Base-by-base conservation (phyloP, 23 tunicate species). In the Clavelina lepadiformis region DNA sequence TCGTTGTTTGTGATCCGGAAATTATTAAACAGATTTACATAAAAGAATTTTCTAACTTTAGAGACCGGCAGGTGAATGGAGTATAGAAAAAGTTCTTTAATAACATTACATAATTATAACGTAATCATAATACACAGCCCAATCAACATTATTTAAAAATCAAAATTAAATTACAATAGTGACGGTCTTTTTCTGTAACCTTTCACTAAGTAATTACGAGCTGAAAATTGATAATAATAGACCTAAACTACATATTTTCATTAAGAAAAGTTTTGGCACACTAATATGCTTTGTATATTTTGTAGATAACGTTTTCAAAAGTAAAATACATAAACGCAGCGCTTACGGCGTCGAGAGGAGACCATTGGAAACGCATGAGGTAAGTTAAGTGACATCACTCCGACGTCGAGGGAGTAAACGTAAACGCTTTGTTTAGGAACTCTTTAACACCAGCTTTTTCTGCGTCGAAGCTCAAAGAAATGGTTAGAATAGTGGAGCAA, bases 311-410 rank as follows among this genome's bases (percentile, higher is more conserved):
- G n/a, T n/a, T n/a, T n/a, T n/a, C n/a, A n/a, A n/a, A n/a, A 11
- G 83, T 75, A 28, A 78, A 78, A 38, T 67, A 72, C 52, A 74
- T 81, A 66, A 73, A 73, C 35, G 41, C 25, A 7, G 46, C 61
- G 15, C 33, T 81, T 33, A 72, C 74, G 20, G 51, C 68, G 1
- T 73, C 65, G 25, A 38, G 23, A 29, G 88, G 88, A 30, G 57
- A 64, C 31, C 88, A 81, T 18, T 81, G 88, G 88, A 81, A 81
- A 56, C 41, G 88, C 25, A 41, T 55, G 2, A 73, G 88, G 74
- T 72, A 65, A 7, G 20, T 7, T 7, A 54, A 55, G 15, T 55
- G 23, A n/a, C 49, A 8, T 11, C 15, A 41, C 15, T 41, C 15
- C 15, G 11, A 15, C 15, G 49, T 41, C 15, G 13, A 41, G 15